Evolutionary conservation across 2,888 invertebrate genomes (phyloP), one percentile per base, ranked within the genome.

Genomic region (Hirtodrosophila alboralis): DNA sequence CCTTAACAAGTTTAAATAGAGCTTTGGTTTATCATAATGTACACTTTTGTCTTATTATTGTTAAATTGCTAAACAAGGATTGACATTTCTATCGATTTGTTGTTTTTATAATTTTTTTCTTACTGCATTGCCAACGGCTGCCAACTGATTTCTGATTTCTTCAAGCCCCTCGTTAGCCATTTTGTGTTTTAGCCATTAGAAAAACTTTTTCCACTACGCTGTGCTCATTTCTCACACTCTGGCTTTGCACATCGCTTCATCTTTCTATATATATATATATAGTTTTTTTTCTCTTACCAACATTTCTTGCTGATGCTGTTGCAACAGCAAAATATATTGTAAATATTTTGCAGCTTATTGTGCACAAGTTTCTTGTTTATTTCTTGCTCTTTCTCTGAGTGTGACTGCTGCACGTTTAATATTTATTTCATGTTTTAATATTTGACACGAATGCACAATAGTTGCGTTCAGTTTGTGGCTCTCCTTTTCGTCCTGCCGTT

Each of bases 401-500:
- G 49, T 38, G 65, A 58, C 40, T 64, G 63, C 57, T 30, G 64
- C 68, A 67, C 71, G 74, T 80, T 84, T 85, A 75, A 80, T 84
- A 85, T 85, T 80, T 84, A 84, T 86, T 80, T 84, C 80, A 83
- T 87, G 84, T 87, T 87, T 86, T 83, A 83, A 86, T 84, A 85
- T 84, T 75, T 80, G 85, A 83, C 85, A 85, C 84, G 75, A 75
- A 84, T 80, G 76, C 68, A 70, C 61, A 81, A 64, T 75, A 75
- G 64, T 84, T 80, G 76, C 45, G 56, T 53, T 33, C 49, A 40
- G 27, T 62, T 44, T 44, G 59, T 21, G 45, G 52, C 41, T 28
- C 27, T 18, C n/a, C 10, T 16, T n/a, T 9, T 31, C 21, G 7
- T 3, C 7, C 14, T n/a, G 6, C 14, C 3, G 18, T 13, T 33